Conservation (phyloP, 2,113 vertebrate genomes). For the Phainopepla nitens region DNA sequence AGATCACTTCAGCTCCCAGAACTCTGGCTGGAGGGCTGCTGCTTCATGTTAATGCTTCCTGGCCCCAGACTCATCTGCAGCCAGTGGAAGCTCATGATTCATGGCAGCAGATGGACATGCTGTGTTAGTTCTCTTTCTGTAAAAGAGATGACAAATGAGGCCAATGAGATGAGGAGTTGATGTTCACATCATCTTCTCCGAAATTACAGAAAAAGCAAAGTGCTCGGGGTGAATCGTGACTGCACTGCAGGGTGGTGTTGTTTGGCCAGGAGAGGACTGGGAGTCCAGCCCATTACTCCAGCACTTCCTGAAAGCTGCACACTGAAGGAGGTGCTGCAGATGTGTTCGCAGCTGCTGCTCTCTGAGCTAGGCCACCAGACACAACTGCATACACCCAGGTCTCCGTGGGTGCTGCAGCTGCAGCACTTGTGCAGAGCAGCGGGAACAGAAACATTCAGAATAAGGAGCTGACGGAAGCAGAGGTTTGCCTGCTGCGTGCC, state of each 20-base stretch:
- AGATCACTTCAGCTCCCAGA: neutral
- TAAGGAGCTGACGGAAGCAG: neutral
- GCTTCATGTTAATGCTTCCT: neutral
- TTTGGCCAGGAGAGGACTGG: neutral
- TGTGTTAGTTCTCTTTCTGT: neutral
- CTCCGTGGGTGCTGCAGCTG: neutral
- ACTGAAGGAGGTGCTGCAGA: neutral
- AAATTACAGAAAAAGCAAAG: neutral
- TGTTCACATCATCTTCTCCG: neutral
- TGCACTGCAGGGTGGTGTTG: neutral
- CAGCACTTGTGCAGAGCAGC: neutral
- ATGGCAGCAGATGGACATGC: neutral
- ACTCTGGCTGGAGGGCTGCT: neutral
- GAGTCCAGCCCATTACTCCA: neutral
- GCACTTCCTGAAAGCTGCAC: neutral
- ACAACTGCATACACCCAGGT: fast-evolving
- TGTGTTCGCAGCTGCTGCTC: neutral
- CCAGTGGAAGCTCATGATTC: neutral
- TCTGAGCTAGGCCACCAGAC: neutral
- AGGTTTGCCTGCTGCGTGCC: neutral
- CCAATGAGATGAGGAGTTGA: neutral
- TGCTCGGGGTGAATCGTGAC: fast-evolving
- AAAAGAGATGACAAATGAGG: neutral
- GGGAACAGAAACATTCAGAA: neutral
- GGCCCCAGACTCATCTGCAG: neutral